These are phyloP conservation scores for Sicus ferrugineus DNA, from an alignment of 2,888 invertebrate genomes.

Conservation along the genomic window DNA sequence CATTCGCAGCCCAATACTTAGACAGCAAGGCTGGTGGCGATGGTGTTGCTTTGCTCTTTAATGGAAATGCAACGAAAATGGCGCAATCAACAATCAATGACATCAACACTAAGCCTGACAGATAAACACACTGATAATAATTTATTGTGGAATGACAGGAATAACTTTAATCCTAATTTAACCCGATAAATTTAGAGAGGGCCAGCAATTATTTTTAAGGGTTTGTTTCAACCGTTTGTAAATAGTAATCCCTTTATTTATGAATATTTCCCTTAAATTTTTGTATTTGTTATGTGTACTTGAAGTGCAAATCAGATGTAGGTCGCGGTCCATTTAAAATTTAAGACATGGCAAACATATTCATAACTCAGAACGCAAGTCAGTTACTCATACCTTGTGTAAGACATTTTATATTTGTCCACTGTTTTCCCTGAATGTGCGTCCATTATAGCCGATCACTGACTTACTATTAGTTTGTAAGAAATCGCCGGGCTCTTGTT, in stretches of 20 bases:
- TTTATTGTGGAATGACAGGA: background rate
- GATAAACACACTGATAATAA: conserved; percentile 6
- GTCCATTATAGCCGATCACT: no score
- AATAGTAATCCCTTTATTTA: conserved; percentile 21
- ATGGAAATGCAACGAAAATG: conserved; percentile 43
- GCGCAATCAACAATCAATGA: conserved; percentile 22
- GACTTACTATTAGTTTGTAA: no score
- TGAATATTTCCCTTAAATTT: background rate
- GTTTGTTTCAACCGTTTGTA: conserved; percentile 17
- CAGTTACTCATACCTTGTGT: no score
- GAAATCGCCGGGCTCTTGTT: no score
- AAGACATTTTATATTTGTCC: no score
- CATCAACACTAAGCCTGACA: background rate
- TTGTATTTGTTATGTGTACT: conserved; percentile 4
- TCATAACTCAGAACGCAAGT: no score
- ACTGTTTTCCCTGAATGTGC: no score
- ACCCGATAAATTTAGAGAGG: conserved; percentile 20
- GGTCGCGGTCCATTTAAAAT: background rate
- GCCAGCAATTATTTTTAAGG: conserved; percentile 7
- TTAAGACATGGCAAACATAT: conserved; percentile 6
- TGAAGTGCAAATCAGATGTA: background rate
- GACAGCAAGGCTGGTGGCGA: conserved; percentile 7
- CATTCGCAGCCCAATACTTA: conserved; percentile 46
- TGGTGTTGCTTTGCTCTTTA: conserved; percentile 43
- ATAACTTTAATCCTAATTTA: conserved; percentile 18